Percentiles rank a stretch among this genome's conserved stretches.
These are phyloP conservation scores for Aselliscus stoliczkanus DNA, from an alignment of 2,797 vertebrate species.

Conservation along the genomic window DNA sequence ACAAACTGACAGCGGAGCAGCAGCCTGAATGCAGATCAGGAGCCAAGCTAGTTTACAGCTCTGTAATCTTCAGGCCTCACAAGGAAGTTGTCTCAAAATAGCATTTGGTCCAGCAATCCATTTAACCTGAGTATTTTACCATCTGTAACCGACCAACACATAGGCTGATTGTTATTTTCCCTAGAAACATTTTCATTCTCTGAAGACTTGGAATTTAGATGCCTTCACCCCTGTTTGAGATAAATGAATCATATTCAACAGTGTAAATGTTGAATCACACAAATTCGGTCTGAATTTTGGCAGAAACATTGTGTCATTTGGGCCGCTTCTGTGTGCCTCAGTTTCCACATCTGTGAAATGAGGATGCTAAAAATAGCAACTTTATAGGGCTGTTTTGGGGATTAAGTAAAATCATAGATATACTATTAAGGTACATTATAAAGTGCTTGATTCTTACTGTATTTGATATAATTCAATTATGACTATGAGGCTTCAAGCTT, in stretches of 20 bases:
- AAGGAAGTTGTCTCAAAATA: conserved; percentile 51
- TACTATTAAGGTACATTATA: not conserved
- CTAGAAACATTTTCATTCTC: not conserved
- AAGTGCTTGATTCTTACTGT: not conserved
- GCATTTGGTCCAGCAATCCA: conserved; percentile 35
- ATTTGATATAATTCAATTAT: not conserved
- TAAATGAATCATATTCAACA: not conserved
- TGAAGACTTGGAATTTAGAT: not conserved
- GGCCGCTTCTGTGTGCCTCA: not conserved
- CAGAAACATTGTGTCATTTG: not conserved
- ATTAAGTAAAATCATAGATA: not conserved
- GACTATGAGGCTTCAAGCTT: not conserved
- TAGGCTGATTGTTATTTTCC: not conserved
- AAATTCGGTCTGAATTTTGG: not conserved
- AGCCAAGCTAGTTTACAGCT: conserved; percentile 23
- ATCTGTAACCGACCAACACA: not conserved
- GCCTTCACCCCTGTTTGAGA: not conserved
- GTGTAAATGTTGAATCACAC: not conserved
- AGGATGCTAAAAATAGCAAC: not conserved
- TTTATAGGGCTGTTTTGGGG: not conserved
- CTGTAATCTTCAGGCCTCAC: conserved; percentile 53
- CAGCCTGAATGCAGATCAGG: conserved; percentile 63
- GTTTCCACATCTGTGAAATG: conserved; percentile 31
- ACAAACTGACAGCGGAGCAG: not conserved
- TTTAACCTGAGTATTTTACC: conserved; percentile 5